These are phyloP conservation scores for Mesoclemmys tuberculata DNA, from an alignment of 2,113 vertebrate species.

Conservation along the genomic window DNA sequence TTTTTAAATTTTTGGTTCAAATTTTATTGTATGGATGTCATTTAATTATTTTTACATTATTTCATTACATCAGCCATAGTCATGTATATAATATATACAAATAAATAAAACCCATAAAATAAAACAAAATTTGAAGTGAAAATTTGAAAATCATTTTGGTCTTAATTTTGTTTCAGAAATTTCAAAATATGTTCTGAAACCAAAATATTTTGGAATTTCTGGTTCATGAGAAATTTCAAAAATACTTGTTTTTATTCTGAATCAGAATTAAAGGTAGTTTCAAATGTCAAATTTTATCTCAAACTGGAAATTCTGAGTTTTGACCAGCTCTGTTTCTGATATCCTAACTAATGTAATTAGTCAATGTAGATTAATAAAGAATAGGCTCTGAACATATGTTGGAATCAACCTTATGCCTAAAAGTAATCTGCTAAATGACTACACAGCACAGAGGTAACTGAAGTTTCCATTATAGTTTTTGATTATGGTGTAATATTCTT, in stretches of 20 bases:
- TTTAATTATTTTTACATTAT: no score
- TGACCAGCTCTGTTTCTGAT: neutral
- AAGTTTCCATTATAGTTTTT: constrained; percentile 56
- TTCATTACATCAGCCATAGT: no score
- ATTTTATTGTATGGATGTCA: no score
- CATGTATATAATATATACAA: no score
- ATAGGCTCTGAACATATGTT: constrained; percentile 38
- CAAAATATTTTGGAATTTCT: neutral
- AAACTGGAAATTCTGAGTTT: neutral
- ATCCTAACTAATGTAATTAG: constrained; percentile 28
- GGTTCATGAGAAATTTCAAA: neutral
- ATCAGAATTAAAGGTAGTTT: neutral
- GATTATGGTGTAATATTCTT: neutral
- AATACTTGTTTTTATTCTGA: neutral
- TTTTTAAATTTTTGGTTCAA: no score
- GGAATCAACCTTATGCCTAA: constrained; percentile 12
- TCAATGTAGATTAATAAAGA: constrained; percentile 44
- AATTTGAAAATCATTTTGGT: no score
- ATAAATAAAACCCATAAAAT: no score
- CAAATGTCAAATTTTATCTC: neutral
- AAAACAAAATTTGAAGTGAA: no score
- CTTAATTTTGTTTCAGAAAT: no score
- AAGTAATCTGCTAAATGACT: constrained; percentile 48
- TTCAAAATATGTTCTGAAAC: no score
- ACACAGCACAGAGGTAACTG: constrained; percentile 43